These are phyloP conservation scores for Uropsilus gracilis DNA, from an alignment of 2,113 vertebrate genomes.

Conservation along the genomic window DNA sequence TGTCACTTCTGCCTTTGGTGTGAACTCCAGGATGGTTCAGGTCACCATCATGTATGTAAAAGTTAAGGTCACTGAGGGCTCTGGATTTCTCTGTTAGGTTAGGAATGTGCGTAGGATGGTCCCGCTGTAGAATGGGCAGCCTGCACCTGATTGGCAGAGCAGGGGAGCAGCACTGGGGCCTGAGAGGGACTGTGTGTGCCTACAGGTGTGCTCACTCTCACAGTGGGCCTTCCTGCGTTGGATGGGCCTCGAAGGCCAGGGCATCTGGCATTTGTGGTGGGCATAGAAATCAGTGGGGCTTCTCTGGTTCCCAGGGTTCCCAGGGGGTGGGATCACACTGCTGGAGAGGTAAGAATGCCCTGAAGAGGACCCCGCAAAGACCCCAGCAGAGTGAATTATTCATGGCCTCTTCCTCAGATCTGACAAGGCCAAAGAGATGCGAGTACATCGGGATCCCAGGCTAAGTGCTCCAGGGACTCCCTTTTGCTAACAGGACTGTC, in stretches of 20 bases:
- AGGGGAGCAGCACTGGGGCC: not conserved
- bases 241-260: not conserved
- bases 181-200: not conserved
- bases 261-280: not conserved
- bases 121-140: not conserved
- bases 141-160: not conserved
- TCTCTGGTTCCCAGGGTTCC: no score
- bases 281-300: no score
- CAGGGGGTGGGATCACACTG: no score
- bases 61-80: not conserved
- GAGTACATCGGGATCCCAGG: not conserved
- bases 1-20: not conserved
- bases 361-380: not conserved
- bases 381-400: not conserved
- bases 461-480: not conserved
- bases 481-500: not conserved
- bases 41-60: not conserved
- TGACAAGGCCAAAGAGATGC: not conserved
- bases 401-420: not conserved
- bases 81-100: not conserved
- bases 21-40: not conserved
- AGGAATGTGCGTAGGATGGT: no score
- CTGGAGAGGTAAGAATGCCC: not conserved
- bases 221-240: not conserved
- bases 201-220: rapidly evolving